Base-by-base conservation (phyloP, 2,888 invertebrate genomes). In the Venustoraphidia nigricollis region DNA sequence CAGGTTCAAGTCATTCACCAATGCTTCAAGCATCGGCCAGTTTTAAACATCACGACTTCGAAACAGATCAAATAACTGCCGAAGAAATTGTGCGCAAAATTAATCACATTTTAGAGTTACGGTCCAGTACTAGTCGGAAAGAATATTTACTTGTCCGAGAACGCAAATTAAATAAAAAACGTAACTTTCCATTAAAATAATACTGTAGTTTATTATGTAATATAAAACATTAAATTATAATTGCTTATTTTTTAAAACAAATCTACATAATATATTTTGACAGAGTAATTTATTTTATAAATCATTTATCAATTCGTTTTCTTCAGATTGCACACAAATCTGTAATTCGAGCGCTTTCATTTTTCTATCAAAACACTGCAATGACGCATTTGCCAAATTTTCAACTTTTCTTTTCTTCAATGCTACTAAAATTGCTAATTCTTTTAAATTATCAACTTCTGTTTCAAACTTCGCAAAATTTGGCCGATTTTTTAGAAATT, bases 11-110 rank as follows among this genome's bases (percentile, higher is more conserved):
- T 54, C 56, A 56, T 48, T 56, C 59, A 37, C 57, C 60, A n/a
- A 50, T 57, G 34, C 58, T 66, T 27, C 66, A 69, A 51, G 63
- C 69, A 57, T 70, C 71, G 2, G 66, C 72, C 8, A 79, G 79
- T 46, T 92, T 87, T 65, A 91, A 91, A 62, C 80, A 83, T 60
- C 88, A 89, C 58, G 89, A 89, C 61, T 93, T 94, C 61, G 93
- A 93, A 67, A 78, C 85, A 3, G 88, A 90, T 53, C 73, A 77
- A 43, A 71, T 72, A 4, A 77, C 75, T 2, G 89, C 88, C 1
- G 77, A 79, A 54, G 88, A 89, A 65, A 91, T 94, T 44, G 84
- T 89, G 1, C 81, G 83, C 53, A 92, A 93, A 70, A 76, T 94
- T 10, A 88, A 86, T 65, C 81, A 87, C 51, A 92, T 93, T 53